Base-by-base conservation (phyloP, 2,888 invertebrate genomes). In the Campoplex nolae region DNA sequence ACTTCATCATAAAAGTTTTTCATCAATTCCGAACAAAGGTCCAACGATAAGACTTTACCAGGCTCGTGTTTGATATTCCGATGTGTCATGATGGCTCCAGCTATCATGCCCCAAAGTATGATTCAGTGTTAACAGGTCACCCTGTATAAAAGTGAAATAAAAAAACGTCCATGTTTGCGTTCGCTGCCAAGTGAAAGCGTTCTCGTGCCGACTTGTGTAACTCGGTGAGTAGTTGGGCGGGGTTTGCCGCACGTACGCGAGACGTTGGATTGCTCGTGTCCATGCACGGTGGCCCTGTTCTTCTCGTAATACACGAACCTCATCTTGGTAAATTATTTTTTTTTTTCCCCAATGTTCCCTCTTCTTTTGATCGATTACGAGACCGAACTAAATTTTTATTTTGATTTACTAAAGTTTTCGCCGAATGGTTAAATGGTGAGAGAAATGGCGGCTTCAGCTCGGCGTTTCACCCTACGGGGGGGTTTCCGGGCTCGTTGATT, bases 151-250 rank as follows among this genome's bases (percentile, higher is more conserved):
- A 45, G 65, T 16, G 45, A 73, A 74, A 70, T 70, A 74, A 75
- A 68, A 79, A 79, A 67, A 65, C 58, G 58, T 68, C 81, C 77
- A 28, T 67, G 76, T 80, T 73, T 35, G 67, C 67, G 70, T 68
- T 62, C 51, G 75, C 67, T 89, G 87, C 88, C 88, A 88, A 89
- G 89, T 89, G 89, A 89, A 89, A 89, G 89, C 89, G 89, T 85
- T 89, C 88, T 84, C 78, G 80, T 85, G 76, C 83, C 62, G 51
- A 83, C 88, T 89, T 89, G 89, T 89, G 89, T 88, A 89, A 89
- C 85, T 82, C 70, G 78, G 81, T 81, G 76, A 62, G 58, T 28
- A 62, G 82, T 85, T 76, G 81, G 84, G 71, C 82, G 84, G 76
- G 77, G 81, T 84, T 71, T 80, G 78, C 79, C 84, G 77, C 81